Percentiles rank a stretch among this genome's conserved stretches.
phyloP scores from a whole-genome alignment of 2,888 invertebrate genomes.

The Choristoneura rosaceana region DNA sequence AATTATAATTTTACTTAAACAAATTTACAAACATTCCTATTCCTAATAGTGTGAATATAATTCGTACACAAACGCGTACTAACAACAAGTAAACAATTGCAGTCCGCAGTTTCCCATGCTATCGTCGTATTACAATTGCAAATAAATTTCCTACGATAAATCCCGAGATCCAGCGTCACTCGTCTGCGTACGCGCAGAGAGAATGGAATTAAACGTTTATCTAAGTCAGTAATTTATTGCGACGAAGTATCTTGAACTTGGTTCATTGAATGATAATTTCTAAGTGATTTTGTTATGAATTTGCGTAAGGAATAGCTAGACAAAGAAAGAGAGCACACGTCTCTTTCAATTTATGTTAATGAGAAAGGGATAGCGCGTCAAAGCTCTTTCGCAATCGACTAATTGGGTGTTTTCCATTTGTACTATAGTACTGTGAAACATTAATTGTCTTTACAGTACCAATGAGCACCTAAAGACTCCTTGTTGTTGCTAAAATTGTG shows the following conservation, averaged over 20 bases:
- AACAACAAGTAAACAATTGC: slow-evolving; percentile 7
- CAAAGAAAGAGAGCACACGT: background rate
- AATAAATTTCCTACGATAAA: slow-evolving; percentile 74
- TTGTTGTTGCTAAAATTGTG: no score
- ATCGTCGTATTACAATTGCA: slow-evolving; percentile 70
- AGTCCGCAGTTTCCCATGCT: slow-evolving; percentile 30
- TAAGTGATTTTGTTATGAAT: background rate
- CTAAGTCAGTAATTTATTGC: slow-evolving; percentile 5
- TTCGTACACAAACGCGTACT: no score
- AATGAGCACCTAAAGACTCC: no score
- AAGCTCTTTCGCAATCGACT: background rate
- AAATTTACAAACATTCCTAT: background rate
- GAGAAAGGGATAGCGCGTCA: background rate
- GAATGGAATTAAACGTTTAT: slow-evolving; percentile 27
- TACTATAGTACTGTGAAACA: no score
- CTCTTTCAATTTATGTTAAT: background rate
- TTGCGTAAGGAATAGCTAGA: background rate
- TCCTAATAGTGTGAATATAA: no score
- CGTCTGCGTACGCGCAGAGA: slow-evolving; percentile 55
- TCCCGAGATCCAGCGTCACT: slow-evolving; percentile 66
- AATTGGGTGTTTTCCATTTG: no score
- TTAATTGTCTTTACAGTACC: no score
- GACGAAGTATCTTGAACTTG: background rate
- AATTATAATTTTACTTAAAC: no score
- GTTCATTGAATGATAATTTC: slow-evolving; percentile 2